These are phyloP conservation scores for Heliconius sara DNA, from an alignment of 2,888 invertebrate genomes.

Conservation along the genomic window DNA sequence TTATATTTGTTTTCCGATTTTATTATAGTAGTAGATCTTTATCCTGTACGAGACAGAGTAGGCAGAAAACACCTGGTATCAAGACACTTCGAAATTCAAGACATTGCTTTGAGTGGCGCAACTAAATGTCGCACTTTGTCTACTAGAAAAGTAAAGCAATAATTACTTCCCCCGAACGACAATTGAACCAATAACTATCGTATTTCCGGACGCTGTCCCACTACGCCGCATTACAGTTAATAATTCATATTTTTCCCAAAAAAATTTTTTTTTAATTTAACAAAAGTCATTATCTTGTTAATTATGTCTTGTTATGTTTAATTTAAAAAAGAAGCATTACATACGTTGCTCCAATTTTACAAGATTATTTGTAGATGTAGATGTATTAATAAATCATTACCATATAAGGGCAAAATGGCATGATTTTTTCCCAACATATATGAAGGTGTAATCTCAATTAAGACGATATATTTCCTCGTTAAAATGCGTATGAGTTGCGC, in stretches of 20 bases:
- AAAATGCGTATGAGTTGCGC: slow-evolving; percentile 70
- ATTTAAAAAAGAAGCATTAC: not conserved
- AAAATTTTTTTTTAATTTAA: not conserved
- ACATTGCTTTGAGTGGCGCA: not conserved
- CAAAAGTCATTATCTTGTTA: not conserved
- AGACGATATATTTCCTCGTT: slow-evolving; percentile 80
- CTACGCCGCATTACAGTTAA: no score
- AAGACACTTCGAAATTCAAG: no score
- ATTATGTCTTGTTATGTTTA: not conserved
- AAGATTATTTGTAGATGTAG: slow-evolving; percentile 71
- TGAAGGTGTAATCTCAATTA: slow-evolving; percentile 82
- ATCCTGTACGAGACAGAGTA: no score
- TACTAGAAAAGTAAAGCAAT: not conserved
- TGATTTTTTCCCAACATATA: slow-evolving; percentile 69
- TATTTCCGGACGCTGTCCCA: not conserved
- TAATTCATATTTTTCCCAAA: not conserved
- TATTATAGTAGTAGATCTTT: no score
- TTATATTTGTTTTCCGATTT: no score
- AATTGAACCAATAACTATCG: not conserved
- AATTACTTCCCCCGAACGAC: not conserved
- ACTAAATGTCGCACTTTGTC: not conserved
- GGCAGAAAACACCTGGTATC: no score
- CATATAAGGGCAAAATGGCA: slow-evolving; percentile 77
- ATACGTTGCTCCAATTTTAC: slow-evolving; percentile 44
- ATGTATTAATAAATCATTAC: slow-evolving; percentile 79